These are phyloP conservation scores for Triplophysa bombifrons DNA, from an alignment of 2,797 vertebrate genomes.

Conservation along the genomic window DNA sequence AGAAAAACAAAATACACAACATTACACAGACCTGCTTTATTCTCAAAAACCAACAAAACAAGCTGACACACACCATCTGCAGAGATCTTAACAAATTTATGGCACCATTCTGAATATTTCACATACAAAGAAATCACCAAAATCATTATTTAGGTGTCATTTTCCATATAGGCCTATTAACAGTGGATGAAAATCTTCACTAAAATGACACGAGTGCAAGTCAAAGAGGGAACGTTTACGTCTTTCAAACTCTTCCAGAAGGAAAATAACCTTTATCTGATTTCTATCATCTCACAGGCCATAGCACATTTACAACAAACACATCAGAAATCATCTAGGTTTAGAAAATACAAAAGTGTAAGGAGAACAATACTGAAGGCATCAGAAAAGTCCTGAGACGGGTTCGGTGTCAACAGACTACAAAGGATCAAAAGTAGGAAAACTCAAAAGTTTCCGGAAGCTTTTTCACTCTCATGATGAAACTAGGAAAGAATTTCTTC, in stretches of 20 bases:
- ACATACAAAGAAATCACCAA: background rate
- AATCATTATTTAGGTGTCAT: background rate
- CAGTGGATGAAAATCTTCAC: too few species aligned
- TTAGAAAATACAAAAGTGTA: background rate
- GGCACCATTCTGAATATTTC: background rate
- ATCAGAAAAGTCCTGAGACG: too few species aligned
- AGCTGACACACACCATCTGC: background rate
- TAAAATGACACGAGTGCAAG: too few species aligned
- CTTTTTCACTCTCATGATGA: slow-evolving; percentile 64
- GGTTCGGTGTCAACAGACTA: too few species aligned
- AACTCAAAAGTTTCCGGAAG: background rate
- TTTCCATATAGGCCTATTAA: too few species aligned
- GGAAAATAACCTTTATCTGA: too few species aligned
- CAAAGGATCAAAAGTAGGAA: background rate
- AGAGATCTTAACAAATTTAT: background rate
- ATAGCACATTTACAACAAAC: background rate
- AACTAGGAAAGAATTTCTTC: slow-evolving; percentile 78
- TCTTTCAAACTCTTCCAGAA: too few species aligned
- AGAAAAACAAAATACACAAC: background rate
- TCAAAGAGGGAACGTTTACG: too few species aligned
- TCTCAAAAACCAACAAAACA: background rate
- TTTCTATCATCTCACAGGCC: background rate
- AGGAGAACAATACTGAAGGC: background rate
- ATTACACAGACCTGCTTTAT: slow-evolving; percentile 3
- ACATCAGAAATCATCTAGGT: background rate